phyloP scores from a whole-genome alignment of 2,888 invertebrate genomes.

The Notodonta dromedarius region DNA sequence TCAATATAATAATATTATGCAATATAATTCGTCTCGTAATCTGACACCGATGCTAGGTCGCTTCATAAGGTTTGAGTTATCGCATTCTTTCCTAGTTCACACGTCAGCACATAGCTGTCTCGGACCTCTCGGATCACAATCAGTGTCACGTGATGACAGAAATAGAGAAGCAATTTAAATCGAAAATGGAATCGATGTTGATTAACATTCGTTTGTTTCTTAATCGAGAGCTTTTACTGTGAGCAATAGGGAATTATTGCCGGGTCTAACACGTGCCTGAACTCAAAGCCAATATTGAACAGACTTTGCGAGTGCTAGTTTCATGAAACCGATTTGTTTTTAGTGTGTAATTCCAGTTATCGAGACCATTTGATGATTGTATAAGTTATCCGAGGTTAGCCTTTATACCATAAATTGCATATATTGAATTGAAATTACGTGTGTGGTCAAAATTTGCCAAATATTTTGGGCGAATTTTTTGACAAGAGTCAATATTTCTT shows the following conservation, averaged over 20 bases:
- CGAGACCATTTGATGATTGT: too few relatives aligned
- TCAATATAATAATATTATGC: constrained; percentile 24
- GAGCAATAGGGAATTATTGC: constrained; percentile 30
- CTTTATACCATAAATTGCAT: too few relatives aligned
- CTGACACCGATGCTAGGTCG: constrained; percentile 32
- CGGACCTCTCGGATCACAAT: constrained; percentile 18
- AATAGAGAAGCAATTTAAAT: constrained; percentile 40
- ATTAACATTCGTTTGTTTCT: constrained; percentile 47
- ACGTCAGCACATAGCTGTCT: constrained; percentile 30
- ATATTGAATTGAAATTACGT: too few relatives aligned
- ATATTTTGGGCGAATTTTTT: too few relatives aligned
- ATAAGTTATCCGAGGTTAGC: too few relatives aligned
- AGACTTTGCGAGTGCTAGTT: neutral
- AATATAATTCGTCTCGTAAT: constrained; percentile 35
- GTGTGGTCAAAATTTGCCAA: too few relatives aligned
- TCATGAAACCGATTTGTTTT: constrained; percentile 1
- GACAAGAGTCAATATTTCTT: too few relatives aligned
- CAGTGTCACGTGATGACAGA: constrained; percentile 36
- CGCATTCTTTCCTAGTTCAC: constrained; percentile 55
- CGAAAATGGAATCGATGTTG: constrained; percentile 48
- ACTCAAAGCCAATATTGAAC: constrained; percentile 15
- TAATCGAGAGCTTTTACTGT: constrained; percentile 44
- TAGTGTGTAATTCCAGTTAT: neutral
- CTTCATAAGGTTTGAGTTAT: constrained; percentile 40
- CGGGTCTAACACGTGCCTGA: constrained; percentile 34